Base-by-base conservation (phyloP, 2,113 vertebrate genomes). In the Bambusicola thoracicus region DNA sequence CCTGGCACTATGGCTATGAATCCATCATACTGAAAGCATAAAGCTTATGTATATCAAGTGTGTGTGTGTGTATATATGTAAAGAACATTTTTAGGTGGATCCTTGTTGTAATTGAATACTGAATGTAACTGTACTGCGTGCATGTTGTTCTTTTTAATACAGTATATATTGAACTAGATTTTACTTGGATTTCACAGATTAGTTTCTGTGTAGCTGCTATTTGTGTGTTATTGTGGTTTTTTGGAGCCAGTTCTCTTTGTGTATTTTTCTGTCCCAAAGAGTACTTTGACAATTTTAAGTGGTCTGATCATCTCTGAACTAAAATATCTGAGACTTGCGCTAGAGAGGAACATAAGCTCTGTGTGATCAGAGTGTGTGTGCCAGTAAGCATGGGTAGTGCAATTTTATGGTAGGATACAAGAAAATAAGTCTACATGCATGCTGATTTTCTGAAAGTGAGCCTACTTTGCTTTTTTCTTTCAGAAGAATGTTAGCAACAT, bases 21-120 rank as follows among this genome's bases (percentile, higher is more conserved):
- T 75, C 25, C 0, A 0, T 25, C 1, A 1, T 38, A 51, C n/a
- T 78, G 2, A 72, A 90, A 40, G 20, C 20, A 22, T 27, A 63
- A 36, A 6, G 25, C 24, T 69, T 27, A 34, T 36, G 6, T 36
- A 14, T 61, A 14, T 34, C 14, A 49, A 25, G 14, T 15, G 8
- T 61, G 58, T 24, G 22, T 61, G 13, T 7, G 6, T 14, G 36
- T 4, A 24, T 36, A 14, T 24, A 24, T 7, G 13, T 15, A 15
- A 22, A 34, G 22, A 34, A 24, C 22, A 22, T 38, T 25, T 36
- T 16, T 38, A 38, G 59, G 5, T 38, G 14, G 24, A 27, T 62
- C 15, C 34, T 62, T 38, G 58, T 15, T 62, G 38, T 38, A 62
- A 38, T 13, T 40, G 61, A 62, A 17, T 62, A 8, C 7, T 40